These are phyloP conservation scores for Mola mola DNA, from an alignment of 2,113 vertebrate species.

Conservation along the genomic window DNA sequence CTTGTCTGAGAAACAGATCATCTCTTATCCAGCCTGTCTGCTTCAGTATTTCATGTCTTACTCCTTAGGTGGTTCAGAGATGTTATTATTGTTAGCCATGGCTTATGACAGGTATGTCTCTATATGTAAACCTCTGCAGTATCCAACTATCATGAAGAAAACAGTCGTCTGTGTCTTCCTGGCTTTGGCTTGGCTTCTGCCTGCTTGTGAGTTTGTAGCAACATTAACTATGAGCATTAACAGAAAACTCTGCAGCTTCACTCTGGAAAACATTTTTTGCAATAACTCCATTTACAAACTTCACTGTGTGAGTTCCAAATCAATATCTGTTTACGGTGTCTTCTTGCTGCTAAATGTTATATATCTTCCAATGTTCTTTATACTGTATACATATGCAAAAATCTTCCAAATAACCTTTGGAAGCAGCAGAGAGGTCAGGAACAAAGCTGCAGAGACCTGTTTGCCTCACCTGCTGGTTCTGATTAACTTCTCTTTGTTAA, in stretches of 20 bases:
- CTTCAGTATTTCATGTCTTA: slow-evolving; percentile 34
- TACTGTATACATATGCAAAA: slow-evolving; percentile 40
- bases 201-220: background rate
- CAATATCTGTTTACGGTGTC: background rate
- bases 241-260: background rate
- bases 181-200: slow-evolving; percentile 29
- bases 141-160: slow-evolving; percentile 42
- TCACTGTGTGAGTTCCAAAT: background rate
- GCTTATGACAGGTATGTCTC: slow-evolving; percentile 59
- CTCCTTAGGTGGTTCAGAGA: slow-evolving; percentile 24
- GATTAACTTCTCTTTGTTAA: slow-evolving; percentile 3
- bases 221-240: background rate
- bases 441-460: slow-evolving; percentile 47
- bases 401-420: slow-evolving; percentile 17
- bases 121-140: slow-evolving; percentile 61
- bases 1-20: slow-evolving; percentile 40
- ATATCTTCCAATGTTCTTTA: slow-evolving; percentile 15
- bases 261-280: slow-evolving; percentile 37
- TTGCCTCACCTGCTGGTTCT: slow-evolving; percentile 37
- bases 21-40: slow-evolving; percentile 25
- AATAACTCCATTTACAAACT: slow-evolving; percentile 23
- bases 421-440: slow-evolving; percentile 13
- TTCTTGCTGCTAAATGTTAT: accelerated
- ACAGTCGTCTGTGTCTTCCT: background rate
- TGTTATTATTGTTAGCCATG: slow-evolving; percentile 44